phyloP scores from a whole-genome alignment of 53 echinoderm and acorn worm genomes.

The Luidia sarsii region DNA sequence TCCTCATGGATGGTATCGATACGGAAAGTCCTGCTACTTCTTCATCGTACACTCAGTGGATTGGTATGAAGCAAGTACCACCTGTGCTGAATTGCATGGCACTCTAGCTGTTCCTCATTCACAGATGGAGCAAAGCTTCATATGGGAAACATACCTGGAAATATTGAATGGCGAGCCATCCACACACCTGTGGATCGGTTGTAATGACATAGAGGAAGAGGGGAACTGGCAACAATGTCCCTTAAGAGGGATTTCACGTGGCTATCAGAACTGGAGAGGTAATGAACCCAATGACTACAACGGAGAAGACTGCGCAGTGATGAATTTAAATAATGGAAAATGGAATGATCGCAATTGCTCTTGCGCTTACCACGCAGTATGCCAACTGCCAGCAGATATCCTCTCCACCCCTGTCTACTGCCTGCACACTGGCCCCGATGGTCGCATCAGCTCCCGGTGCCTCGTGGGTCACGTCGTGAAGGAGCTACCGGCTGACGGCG shows the following conservation, averaged over 20 bases:
- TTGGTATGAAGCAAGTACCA: not conserved
- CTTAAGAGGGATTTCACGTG: not conserved
- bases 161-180: not conserved
- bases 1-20: not conserved
- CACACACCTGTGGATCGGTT: not conserved
- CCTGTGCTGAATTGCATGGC: not conserved
- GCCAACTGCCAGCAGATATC: too few relatives aligned
- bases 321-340: too few relatives aligned
- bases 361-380: too few relatives aligned
- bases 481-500: too few relatives aligned
- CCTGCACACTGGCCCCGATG: too few relatives aligned
- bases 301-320: not conserved
- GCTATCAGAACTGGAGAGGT: not conserved
- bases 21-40: not conserved
- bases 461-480: too few relatives aligned
- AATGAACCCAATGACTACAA: not conserved
- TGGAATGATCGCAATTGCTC: not conserved
- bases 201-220: not conserved
- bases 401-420: too few relatives aligned
- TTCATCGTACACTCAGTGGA: not conserved
- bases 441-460: too few relatives aligned
- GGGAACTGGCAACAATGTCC: not conserved
- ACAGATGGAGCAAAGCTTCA: not conserved
- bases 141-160: not conserved
- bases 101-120: not conserved